A percentile compares a stretch with the other conserved stretches of the same genome.
phyloP scores from a whole-genome alignment of 2,797 vertebrate genomes.

The Amphiprion clarkii region DNA sequence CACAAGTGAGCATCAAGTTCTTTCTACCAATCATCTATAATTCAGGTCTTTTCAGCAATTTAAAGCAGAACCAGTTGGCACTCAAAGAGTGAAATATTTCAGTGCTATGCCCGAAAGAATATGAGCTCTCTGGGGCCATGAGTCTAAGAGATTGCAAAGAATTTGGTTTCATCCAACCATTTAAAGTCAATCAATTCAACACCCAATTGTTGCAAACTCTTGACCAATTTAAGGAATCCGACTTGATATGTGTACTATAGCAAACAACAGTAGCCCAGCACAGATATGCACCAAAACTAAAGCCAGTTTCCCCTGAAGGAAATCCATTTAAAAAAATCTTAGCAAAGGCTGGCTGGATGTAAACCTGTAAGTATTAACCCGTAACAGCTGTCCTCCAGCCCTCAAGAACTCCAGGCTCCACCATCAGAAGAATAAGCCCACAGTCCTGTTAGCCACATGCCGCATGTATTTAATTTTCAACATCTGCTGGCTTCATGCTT shows the following conservation, averaged over 20 bases:
- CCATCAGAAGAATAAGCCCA: constrained; percentile 82
- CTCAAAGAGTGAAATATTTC: constrained; percentile 42
- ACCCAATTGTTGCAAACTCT: constrained; percentile 51
- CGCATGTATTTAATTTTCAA: constrained; percentile 93
- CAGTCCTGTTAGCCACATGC: constrained; percentile 81
- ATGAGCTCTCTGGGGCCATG: constrained; percentile 41
- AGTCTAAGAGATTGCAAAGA: constrained; percentile 40
- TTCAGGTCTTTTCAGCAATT: constrained; percentile 56
- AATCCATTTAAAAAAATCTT: constrained; percentile 55
- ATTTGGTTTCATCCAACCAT: constrained; percentile 57
- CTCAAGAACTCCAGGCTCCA: constrained; percentile 70
- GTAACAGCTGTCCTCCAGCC: constrained; percentile 79
- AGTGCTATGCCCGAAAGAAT: constrained; percentile 44
- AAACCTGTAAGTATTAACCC: constrained; percentile 84
- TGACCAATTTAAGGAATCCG: constrained; percentile 44
- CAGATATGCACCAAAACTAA: constrained; percentile 52
- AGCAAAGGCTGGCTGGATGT: constrained; percentile 66
- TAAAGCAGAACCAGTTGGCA: constrained; percentile 60
- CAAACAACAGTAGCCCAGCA: constrained; percentile 58
- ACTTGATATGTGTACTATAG: constrained; percentile 31
- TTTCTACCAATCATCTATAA: constrained; percentile 62
- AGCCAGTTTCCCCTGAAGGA: constrained; percentile 60
- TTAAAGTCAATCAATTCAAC: constrained; percentile 61
- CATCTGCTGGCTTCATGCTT: constrained; percentile 92
- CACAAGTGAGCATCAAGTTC: constrained; percentile 52